A percentile compares a stretch with the other conserved stretches of the same genome.
These are phyloP conservation scores for Conomelus anceps DNA, from an alignment of 2,888 invertebrate species.

Conservation along the genomic window DNA sequence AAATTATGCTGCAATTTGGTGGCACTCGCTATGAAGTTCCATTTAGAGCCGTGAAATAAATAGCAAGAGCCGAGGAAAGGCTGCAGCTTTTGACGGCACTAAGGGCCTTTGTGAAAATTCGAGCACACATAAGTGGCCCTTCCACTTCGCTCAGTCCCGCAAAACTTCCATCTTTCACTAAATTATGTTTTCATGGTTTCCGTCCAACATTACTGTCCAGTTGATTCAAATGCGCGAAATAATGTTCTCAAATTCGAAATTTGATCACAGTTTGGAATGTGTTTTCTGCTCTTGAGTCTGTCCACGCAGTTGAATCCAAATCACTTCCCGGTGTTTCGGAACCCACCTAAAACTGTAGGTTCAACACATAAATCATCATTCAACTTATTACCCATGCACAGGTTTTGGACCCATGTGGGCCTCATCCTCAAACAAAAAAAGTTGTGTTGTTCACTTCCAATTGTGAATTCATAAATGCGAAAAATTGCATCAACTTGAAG, in stretches of 20 bases:
- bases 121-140: neutral
- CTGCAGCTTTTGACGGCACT: neutral
- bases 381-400: too few relatives aligned
- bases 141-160: neutral
- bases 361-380: too few relatives aligned
- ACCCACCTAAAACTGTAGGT: too few relatives aligned
- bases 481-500: too few relatives aligned
- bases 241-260: neutral
- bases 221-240: neutral
- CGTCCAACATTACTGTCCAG: neutral
- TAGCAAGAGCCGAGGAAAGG: neutral
- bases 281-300: too few relatives aligned
- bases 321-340: too few relatives aligned
- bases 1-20: constrained; percentile 8
- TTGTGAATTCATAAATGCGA: too few relatives aligned
- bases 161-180: neutral
- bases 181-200: neutral
- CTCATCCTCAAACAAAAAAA: too few relatives aligned
- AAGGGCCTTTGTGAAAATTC: neutral
- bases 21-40: constrained; percentile 4
- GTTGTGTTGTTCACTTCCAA: too few relatives aligned
- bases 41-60: constrained; percentile 10
- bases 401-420: too few relatives aligned
- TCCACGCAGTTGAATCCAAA: too few relatives aligned
- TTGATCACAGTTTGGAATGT: neutral